Evolutionary conservation across 2,888 invertebrate species (phyloP), one percentile per base, ranked within the genome.

Genomic region (Campoplex nolae): DNA sequence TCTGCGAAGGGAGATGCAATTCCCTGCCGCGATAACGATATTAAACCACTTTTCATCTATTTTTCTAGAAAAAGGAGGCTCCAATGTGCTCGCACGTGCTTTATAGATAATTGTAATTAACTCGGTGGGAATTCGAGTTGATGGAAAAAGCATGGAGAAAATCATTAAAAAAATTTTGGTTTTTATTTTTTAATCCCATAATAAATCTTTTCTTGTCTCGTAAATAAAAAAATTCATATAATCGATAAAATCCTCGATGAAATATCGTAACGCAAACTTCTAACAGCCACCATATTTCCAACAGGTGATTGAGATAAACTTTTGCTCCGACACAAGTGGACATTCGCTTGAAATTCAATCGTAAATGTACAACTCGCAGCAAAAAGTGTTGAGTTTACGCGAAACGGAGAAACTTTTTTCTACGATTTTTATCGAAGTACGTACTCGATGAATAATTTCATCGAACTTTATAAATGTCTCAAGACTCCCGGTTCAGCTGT

Each of bases 401-500:
- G 54, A 38, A 71, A 76, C 35, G 38, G 65, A 76, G 54, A 51
- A 76, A 80, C 42, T 54, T 79, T 54, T 76, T 32, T 45, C 28
- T 35, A 35, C 8, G 11, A 13, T 56, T 56, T n/a, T 38, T 6
- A 58, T 58, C 56, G 16, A 18, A 70, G 75, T 76, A 45, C 32
- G 28, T 45, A 45, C 54, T 71, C 71, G 23, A 70, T 76, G 71
- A 76, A 85, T 68, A 74, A 85, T 78, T 58, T 38, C 35, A 58
- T 70, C 56, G 68, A 51, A 83, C 51, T 85, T 78, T 74, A 42
- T 82, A 82, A 58, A 76, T 79, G 45, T 73, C 48, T 85, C 38
- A 65, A 56, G 75, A 76, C 54, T 79, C 73, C 65, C 54, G 68
- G 23, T 75, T 54, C 68, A 18, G 35, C 71, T 65, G 81, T 67